Base-by-base conservation (phyloP, 2,888 invertebrate species). In the Ormyrus nitidulus region DNA sequence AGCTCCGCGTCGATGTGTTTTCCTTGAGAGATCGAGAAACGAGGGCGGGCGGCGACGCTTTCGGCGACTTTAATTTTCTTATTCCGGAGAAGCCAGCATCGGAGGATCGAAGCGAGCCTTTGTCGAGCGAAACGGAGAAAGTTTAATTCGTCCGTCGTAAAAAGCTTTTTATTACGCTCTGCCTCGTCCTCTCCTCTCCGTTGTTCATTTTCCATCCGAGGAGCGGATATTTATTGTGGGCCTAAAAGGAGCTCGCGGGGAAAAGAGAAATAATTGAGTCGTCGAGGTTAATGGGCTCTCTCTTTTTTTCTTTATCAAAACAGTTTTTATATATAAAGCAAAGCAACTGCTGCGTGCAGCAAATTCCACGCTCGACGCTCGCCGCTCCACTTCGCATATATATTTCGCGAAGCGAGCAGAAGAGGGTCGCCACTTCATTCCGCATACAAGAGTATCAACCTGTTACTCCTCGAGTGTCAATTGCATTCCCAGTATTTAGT, bases 351-450 rank as follows among this genome's bases (percentile, higher is more conserved):
- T 34, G 34, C 34, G 34, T 4, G 34, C 34, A 34, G 34, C 34
- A 34, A 34, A 34, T 34, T 34, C 34, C 34, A 4, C 34, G 34
- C 34, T 34, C 58, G 13, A 34, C 44, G 6, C 58, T 58, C 49
- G 53, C 68, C 68, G 19, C 44, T 44, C 59, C 44, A 8, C 49
- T 54, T n/a, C 54, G 34, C 4, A 34, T 34, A 34, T 34, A 34
- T 34, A 34, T 34, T 34, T 34, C 9, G 11, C 72, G 61, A 72
- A 13, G 51, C 58, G 74, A 62, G 62, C 51, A 71, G 13, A 59
- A 58, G 77, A 77, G 71, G 58, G 49, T 49, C 58, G 10, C 77
- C 79, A 51, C 73, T 74, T 79, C 61, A 74, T 79, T 79, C 74
- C n/a, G 64, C 62, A 49, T 58, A 46, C 56, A 48, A 62, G 73